Base-by-base conservation (phyloP, 2,113 vertebrate species). In the Rhinolophus sinicus region DNA sequence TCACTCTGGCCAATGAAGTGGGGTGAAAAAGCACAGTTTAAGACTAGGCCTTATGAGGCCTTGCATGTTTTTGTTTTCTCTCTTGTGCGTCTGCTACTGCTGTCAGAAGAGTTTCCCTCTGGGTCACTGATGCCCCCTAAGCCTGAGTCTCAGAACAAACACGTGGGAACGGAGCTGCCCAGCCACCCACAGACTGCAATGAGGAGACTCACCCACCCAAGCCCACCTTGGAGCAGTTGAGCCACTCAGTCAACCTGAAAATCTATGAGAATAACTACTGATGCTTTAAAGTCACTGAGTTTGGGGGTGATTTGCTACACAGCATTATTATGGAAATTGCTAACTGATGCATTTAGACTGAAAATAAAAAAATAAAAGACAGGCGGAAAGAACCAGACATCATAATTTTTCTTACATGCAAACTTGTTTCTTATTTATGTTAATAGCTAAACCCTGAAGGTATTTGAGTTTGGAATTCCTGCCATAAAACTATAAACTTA, bases 401-500 rank as follows among this genome's bases (percentile, higher is more conserved):
- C 19, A 18, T 72, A 33, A 38, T 58, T 77, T 85, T 91, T 88
- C 72, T 40, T 62, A 62, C 18, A 60, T 77, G 35, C 4, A 91
- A 93, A 52, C 4, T 47, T 83, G 16, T 67, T 82, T 92, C 62
- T 67, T 80, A 81, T 38, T 84, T 88, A 89, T 47, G 26, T 83
- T 84, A 95, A 78, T 8, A 92, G 18, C 15, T 65, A 82, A 19
- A 75, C 9, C 12, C 52, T 72, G 7, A 78, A 65, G 52, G 28
- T n/a, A 90, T 38, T 44, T 95, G 30, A 90, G 28, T 94, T 50
- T 86, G 33, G 9, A 87, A 73, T 69, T 91, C 18, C 26, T 91
- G 18, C 28, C 56, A 84, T n/a, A 77, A 89, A 93, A 85, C 50
- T 40, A 35, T 54, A 81, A 62, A 96, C 15, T 58, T 64, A 81